Evolutionary conservation across 2,888 invertebrate species (phyloP).

Genomic region (Ennomos quercinarius): DNA sequence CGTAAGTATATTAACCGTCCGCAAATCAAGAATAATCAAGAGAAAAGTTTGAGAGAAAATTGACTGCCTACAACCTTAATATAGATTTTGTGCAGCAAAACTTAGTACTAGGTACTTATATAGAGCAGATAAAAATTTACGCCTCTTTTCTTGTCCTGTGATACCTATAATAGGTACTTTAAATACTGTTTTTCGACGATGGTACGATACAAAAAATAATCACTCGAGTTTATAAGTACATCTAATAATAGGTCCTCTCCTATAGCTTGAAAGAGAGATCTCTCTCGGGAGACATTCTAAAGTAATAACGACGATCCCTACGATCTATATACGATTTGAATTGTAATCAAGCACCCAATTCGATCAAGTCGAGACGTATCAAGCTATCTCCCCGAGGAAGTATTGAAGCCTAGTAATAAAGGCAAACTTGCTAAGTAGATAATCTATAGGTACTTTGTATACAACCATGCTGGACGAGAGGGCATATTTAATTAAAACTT

Average conservation of each 20-base stretch:
- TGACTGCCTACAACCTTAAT: no score
- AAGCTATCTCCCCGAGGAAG: slow-evolving; percentile 35
- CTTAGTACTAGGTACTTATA: no score
- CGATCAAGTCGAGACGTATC: slow-evolving; percentile 2
- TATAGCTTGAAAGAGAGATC: not conserved
- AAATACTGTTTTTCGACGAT: no score
- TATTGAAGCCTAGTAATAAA: slow-evolving; percentile 37
- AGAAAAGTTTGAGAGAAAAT: slow-evolving; percentile 7
- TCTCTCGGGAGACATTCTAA: slow-evolving; percentile 1
- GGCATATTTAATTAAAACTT: slow-evolving; percentile 79
- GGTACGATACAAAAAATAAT: no score
- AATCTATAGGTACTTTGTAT: slow-evolving; percentile 40
- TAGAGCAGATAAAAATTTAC: no score
- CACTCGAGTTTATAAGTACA: no score
- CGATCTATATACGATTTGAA: slow-evolving; percentile 14
- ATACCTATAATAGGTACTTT: no score
- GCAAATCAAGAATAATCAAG: slow-evolving; percentile 26
- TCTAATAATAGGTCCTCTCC: no score
- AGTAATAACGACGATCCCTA: slow-evolving; percentile 6
- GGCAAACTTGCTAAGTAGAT: slow-evolving; percentile 55
- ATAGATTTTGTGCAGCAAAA: no score
- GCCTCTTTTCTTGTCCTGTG: no score
- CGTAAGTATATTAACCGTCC: slow-evolving; percentile 17
- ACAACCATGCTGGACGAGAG: slow-evolving; percentile 53
- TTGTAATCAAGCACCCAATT: slow-evolving; percentile 5